Evolutionary conservation across 2,888 invertebrate genomes (phyloP), one percentile per base, ranked within the genome.

Genomic region (Nysson spinosus): DNA sequence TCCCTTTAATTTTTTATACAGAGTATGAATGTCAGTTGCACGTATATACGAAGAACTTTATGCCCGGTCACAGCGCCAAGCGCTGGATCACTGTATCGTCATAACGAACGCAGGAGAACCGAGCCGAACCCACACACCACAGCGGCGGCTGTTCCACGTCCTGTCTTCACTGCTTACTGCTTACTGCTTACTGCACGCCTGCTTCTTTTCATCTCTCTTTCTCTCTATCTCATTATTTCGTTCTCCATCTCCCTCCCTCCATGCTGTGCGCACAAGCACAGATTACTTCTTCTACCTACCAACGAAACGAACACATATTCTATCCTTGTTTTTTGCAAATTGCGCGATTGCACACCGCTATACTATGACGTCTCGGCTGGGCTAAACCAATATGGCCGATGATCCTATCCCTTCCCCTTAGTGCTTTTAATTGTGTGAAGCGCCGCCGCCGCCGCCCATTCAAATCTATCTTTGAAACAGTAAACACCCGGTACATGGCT

Each of bases 71-170:
- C 70, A 73, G 75, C 71, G 69, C 73, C 37, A 43, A 56, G 75
- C 79, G 77, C 78, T 70, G 74, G 73, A 71, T 79, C 72, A 79
- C 77, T 71, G 68, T 78, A 73, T 72, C 74, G 81, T 80, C 80
- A 80, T 81, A 78, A 80, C 79, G 79, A 69, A 73, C 67, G 65
- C 71, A 63, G 62, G 55, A 74, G 66, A 65, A 55, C 62, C 64
- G 78, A 78, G 60, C 69, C 69, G 62, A 75, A 69, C 77, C 72
- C 77, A 78, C 71, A 69, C 72, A 69, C 73, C 65, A 76, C 76
- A 72, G 73, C 75, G 57, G 60, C 73, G 61, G 61, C 51, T 67
- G 73, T 74, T 72, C 69, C 66, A 72, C 66, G 77, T 77, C 67
- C 77, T 72, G 64, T 63, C 69, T 60, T 26, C 56, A 40, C 43